Percentiles rank a stretch among this genome's conserved stretches.
These are phyloP conservation scores for Protonibea diacanthus DNA, from an alignment of 2,797 vertebrate genomes.

Conservation along the genomic window DNA sequence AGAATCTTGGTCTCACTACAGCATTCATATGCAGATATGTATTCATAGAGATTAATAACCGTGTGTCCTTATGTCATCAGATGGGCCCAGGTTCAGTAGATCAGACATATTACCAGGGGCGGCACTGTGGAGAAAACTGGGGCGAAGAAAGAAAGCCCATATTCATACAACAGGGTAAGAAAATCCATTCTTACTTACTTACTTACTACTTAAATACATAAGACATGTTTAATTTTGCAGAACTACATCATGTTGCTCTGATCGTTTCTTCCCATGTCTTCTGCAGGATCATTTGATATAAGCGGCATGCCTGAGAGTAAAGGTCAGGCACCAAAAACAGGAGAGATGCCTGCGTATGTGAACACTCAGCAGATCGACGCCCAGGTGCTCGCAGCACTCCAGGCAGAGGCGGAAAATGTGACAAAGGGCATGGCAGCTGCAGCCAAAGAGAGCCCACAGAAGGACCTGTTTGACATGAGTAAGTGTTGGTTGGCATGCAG, in stretches of 20 bases:
- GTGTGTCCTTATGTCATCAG: conserved; percentile 79
- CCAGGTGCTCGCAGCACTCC: conserved; percentile 86
- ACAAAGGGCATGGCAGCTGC: conserved; percentile 76
- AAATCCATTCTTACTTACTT: neutral
- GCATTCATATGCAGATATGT: no score
- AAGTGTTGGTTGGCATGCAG: conserved; percentile 68
- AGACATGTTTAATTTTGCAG: neutral
- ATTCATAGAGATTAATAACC: neutral
- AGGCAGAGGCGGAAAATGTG: conserved; percentile 83
- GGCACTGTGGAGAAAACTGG: conserved; percentile 87
- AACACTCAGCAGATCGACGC: conserved; percentile 93
- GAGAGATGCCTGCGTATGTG: conserved; percentile 90
- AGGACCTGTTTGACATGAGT: conserved; percentile 99
- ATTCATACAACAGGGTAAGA: conserved; percentile 89
- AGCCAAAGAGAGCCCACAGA: conserved; percentile 89
- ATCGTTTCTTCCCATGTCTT: conserved; percentile 47
- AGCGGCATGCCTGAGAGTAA: conserved; percentile 88
- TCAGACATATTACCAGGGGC: conserved; percentile 95
- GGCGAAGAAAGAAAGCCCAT: conserved; percentile 87
- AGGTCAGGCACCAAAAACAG: conserved; percentile 70
- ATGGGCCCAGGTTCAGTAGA: conserved; percentile 85
- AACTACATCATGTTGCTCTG: neutral
- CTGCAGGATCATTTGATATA: conserved; percentile 90
- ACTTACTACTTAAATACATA: neutral
- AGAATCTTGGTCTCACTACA: no score